phyloP scores from a whole-genome alignment of 2,113 vertebrate species.

The Elaphurus davidianus region DNA sequence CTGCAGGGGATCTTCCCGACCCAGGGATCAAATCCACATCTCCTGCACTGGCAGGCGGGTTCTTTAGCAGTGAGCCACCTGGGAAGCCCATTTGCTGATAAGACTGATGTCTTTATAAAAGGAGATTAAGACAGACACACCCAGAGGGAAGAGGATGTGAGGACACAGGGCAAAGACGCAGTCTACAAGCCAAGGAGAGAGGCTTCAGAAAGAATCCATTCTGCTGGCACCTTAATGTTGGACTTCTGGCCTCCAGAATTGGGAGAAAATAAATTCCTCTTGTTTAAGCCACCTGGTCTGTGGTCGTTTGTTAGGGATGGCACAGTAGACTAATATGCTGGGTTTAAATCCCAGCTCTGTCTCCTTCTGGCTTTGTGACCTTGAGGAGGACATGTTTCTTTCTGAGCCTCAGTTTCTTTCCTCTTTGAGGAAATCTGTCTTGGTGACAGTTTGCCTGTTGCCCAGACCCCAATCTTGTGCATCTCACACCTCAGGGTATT shows the following conservation, averaged over 20 bases:
- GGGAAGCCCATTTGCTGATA: background rate
- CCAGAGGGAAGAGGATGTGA: background rate
- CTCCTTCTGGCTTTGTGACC: background rate
- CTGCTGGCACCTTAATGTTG: background rate
- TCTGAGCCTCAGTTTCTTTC: background rate
- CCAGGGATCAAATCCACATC: background rate
- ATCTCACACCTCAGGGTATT: background rate
- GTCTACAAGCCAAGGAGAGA: background rate
- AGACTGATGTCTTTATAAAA: background rate
- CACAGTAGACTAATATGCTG: accelerated
- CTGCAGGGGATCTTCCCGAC: background rate
- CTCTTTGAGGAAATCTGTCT: background rate
- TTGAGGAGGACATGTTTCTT: background rate
- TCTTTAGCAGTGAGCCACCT: background rate
- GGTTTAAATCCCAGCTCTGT: background rate
- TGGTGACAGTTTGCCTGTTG: background rate
- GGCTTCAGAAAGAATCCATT: background rate
- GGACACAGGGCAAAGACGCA: background rate
- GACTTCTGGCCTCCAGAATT: background rate
- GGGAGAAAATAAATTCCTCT: background rate
- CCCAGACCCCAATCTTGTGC: background rate
- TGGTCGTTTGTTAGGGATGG: too few relatives aligned
- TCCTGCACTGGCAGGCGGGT: background rate
- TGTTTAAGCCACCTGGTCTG: background rate
- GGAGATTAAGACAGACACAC: background rate